Evolutionary conservation across 2,888 invertebrate genomes (phyloP).

Genomic region (Ochropleura plecta): DNA sequence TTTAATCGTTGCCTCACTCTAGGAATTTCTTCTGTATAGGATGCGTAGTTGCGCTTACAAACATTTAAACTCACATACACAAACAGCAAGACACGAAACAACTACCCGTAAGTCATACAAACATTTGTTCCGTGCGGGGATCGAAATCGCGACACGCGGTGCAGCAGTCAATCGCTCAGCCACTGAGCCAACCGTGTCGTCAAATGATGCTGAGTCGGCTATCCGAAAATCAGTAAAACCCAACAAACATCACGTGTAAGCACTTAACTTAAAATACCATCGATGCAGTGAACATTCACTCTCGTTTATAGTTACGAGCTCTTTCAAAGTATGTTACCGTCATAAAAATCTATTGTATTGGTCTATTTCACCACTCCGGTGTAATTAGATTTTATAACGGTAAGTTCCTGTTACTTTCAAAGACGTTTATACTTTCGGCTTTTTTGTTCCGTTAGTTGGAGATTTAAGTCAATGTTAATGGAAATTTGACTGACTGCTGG

Average conservation of each 20-base stretch:
- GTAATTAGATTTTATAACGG: slow-evolving; percentile 55
- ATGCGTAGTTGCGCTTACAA: too few species aligned
- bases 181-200: too few species aligned
- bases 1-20: too few species aligned
- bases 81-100: too few species aligned
- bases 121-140: too few species aligned
- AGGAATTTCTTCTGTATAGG: too few species aligned
- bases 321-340: slow-evolving; percentile 47
- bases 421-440: slow-evolving; percentile 3
- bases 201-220: neutral
- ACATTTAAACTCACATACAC: too few species aligned
- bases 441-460: neutral
- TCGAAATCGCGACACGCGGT: too few species aligned
- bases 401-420: slow-evolving; percentile 44
- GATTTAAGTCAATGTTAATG: neutral
- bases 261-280: slow-evolving; percentile 35
- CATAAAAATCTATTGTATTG: slow-evolving; percentile 61
- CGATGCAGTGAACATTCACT: slow-evolving; percentile 43
- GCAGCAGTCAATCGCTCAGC: too few species aligned
- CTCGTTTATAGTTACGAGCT: slow-evolving; percentile 35
- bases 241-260: neutral
- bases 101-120: too few species aligned
- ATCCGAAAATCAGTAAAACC: neutral
- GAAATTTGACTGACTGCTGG: neutral
- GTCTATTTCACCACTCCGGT: slow-evolving; percentile 33